These are phyloP conservation scores for Dromococcyx pavoninus DNA, from an alignment of 2,797 vertebrate species.

Conservation along the genomic window DNA sequence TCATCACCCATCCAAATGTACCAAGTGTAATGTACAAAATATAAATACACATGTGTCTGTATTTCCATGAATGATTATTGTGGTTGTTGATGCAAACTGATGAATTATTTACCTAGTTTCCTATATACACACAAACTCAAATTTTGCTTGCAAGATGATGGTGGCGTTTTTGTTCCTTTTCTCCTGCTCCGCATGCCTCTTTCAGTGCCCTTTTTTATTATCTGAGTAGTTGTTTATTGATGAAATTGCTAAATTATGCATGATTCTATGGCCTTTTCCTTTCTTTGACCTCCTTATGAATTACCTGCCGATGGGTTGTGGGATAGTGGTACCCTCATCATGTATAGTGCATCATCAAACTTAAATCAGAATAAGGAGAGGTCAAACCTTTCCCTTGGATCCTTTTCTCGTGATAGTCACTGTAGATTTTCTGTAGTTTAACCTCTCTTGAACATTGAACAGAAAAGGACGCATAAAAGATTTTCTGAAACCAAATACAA, in stretches of 20 bases:
- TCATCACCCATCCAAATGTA: not conserved
- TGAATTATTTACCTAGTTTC: not conserved
- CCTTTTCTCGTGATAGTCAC: not conserved
- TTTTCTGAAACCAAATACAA: not conserved
- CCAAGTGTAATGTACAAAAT: not conserved
- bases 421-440: not conserved
- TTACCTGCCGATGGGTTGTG: slow-evolving; percentile 26
- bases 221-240: slow-evolving; percentile 52
- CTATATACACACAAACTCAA: not conserved
- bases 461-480: not conserved
- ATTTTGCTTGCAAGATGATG: not conserved
- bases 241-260: slow-evolving; percentile 50
- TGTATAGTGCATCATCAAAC: slow-evolving; percentile 41
- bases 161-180: not conserved
- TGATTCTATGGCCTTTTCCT: slow-evolving; percentile 35
- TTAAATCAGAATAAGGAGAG: slow-evolving; percentile 12
- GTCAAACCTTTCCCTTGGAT: not conserved
- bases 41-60: not conserved
- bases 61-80: not conserved
- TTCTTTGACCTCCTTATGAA: slow-evolving; percentile 48
- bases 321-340: slow-evolving; percentile 15
- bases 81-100: not conserved
- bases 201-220: slow-evolving; percentile 37
- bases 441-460: not conserved
- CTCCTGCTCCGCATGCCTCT: not conserved